These are phyloP conservation scores for Spongia lamella DNA, from an alignment of 37 sponge, comb jelly and placozoan species.

Conservation along the genomic window DNA sequence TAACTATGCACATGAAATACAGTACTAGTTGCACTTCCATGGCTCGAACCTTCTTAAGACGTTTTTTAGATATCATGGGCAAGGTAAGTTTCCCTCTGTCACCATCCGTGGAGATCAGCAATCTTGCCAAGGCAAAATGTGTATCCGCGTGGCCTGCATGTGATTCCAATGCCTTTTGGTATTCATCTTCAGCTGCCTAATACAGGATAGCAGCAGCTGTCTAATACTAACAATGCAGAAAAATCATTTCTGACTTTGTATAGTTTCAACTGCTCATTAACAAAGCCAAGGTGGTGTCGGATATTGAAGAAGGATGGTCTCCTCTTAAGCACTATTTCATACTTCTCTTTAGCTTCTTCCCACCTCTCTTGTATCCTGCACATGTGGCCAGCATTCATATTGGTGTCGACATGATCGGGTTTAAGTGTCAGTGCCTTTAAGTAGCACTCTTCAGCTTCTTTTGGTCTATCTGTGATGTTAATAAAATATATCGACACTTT, in stretches of 20 bases:
- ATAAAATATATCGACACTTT: too few species aligned
- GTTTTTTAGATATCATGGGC: neutral
- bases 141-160: constrained; percentile 21
- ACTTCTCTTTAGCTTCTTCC: constrained; percentile 68
- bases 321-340: constrained; percentile 26
- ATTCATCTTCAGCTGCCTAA: constrained; percentile 34
- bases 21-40: constrained; percentile 9
- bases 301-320: constrained; percentile 46
- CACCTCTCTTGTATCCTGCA: constrained; percentile 71
- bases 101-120: constrained; percentile 28
- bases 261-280: constrained; percentile 19
- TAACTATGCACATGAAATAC: too few species aligned
- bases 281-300: constrained; percentile 50
- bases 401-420: constrained; percentile 64
- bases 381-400: constrained; percentile 74
- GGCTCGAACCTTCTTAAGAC: constrained; percentile 10
- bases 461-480: constrained; percentile 32
- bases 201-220: too few species aligned
- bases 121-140: constrained; percentile 30
- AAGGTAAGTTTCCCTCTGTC: neutral
- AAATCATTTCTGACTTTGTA: too few species aligned
- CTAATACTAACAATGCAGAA: too few species aligned
- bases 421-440: constrained; percentile 59
- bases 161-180: neutral
- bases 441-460: constrained; percentile 77